Base-by-base conservation (phyloP, 2,113 vertebrate genomes). In the Ellobius talpinus region DNA sequence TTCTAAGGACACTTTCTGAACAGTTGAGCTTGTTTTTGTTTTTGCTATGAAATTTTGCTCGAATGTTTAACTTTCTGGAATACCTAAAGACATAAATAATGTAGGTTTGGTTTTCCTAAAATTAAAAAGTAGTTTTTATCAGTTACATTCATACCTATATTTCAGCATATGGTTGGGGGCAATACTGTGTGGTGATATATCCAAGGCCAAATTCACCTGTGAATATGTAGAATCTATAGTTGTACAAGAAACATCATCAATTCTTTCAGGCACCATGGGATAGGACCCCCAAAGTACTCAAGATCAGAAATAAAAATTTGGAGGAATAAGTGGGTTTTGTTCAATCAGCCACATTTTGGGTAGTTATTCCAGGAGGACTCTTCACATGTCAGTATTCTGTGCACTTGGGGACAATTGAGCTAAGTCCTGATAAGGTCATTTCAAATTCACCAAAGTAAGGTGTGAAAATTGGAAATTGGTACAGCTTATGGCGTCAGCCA, bases 71-170 rank as follows among this genome's bases (percentile, higher is more conserved):
- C 7, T 91, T 29, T 95, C 70, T 76, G 36, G 29, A 93, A 78
- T 85, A 74, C 33, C 8, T 95, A 24, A 55, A 81, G n/a, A 77
- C 21, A 89, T 47, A 91, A 96, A 85, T 65, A 95, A 84, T 87
- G 70, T 7, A 90, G 76, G 45, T 68, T 84, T 55, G 7, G 19
- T 68, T 63, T 63, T 94, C 91, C 79, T 82, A 82, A 81, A 61
- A 39, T 72, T 52, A 85, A 50, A 88, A 17, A 89, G 72, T 74
- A 78, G 55, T 45, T 58, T 90, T 29, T 39, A 61, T 12, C n/a
- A 5, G 29, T 19, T 66, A 84, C 17, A 65, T 7, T 3, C 21
- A 9, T 87, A n/a, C 65, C 7, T 50, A 9, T 70, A 39, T 52
- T 87, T 70, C 23, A 52, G 45, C 52, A 72, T 1, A n/a, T 72